A percentile compares a stretch with the other conserved stretches of the same genome.
Evolutionary conservation across 2,113 vertebrate species (phyloP).

Genomic region (Hippocampus mohnikei): DNA sequence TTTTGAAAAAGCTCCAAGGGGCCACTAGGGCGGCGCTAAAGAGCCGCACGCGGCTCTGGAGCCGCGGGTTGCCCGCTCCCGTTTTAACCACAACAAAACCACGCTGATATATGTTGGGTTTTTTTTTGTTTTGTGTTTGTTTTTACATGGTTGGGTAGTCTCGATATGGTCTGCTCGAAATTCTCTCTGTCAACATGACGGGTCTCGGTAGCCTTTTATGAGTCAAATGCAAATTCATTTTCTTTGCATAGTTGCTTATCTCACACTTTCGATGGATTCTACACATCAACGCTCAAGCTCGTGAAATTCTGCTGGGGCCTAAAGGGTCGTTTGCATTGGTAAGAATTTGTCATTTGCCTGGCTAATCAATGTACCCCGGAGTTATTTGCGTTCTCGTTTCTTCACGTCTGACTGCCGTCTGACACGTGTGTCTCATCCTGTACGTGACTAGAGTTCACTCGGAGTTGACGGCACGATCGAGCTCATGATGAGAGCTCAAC

Average conservation of each 20-base stretch:
- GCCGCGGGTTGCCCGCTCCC: no score
- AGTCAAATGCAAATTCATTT: no score
- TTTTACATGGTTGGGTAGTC: no score
- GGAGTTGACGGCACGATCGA: slow-evolving; percentile 21
- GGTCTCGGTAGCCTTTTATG: no score
- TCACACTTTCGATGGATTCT: slow-evolving; percentile 32
- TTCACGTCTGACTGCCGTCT: not conserved
- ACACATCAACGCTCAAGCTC: not conserved
- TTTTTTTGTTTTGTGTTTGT: no score
- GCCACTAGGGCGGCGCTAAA: no score
- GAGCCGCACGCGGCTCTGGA: no score
- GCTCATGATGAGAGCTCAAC: slow-evolving; percentile 35
- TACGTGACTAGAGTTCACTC: slow-evolving; percentile 28
- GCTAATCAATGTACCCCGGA: not conserved
- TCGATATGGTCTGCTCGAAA: no score
- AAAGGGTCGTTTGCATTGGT: not conserved
- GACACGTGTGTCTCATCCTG: not conserved
- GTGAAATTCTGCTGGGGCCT: slow-evolving; percentile 1
- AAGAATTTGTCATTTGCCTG: not conserved
- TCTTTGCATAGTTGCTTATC: slow-evolving; percentile 28
- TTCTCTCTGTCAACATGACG: no score
- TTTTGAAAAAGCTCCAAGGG: no score
- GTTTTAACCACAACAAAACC: no score
- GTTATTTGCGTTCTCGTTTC: not conserved
- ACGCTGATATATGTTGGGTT: no score